Evolutionary conservation across 35 echinoderm and acorn worm species (phyloP).

Genomic region (Strongylocentrotus purpuratus): DNA sequence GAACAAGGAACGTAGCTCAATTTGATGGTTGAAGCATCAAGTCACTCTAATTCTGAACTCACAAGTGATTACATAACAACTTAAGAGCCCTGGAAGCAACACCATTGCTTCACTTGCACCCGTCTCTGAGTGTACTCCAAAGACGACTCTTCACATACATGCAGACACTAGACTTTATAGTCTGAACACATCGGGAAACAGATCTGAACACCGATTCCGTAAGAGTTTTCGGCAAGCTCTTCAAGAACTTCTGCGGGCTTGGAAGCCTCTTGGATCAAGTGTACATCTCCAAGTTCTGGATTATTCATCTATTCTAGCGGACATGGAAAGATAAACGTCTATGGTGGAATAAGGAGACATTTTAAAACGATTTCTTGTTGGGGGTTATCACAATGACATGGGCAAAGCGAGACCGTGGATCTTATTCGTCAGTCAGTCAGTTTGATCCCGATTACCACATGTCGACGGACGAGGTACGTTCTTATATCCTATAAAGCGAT

Average conservation of each 20-base stretch:
- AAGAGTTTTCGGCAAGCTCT: background rate
- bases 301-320: background rate
- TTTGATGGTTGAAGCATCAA: background rate
- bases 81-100: background rate
- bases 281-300: background rate
- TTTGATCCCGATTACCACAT: conserved; percentile 95
- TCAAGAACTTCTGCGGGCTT: background rate
- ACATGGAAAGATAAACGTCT: background rate
- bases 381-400: conserved; percentile 80
- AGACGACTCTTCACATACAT: background rate
- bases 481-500: background rate
- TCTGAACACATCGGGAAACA: background rate
- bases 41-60: background rate
- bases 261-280: background rate
- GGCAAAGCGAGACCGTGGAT: conserved; percentile 86
- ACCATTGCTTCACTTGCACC: background rate
- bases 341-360: conserved; percentile 7
- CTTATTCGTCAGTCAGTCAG: conserved; percentile 94
- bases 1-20: background rate
- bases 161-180: background rate
- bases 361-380: background rate
- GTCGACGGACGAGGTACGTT: conserved; percentile 96
- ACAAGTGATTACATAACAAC: background rate
- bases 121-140: background rate
- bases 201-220: background rate